Base-by-base conservation (phyloP, 1,140 invertebrate species). In the Drosophila mayri region DNA sequence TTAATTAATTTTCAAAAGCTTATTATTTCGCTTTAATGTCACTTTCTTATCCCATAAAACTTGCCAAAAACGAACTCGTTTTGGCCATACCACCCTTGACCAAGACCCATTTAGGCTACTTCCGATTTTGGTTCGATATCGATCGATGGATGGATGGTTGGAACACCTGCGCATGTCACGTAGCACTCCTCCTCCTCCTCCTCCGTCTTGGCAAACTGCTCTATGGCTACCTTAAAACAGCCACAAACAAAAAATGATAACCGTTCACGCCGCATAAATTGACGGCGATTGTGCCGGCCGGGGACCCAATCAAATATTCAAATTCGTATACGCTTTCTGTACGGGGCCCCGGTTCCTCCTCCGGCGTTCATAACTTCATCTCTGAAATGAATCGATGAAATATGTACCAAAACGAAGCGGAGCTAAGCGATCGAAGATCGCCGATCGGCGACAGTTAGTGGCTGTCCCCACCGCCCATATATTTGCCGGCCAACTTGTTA, bases 201-300 rank as follows among this genome's bases (percentile, higher is more conserved):
- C 46, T 61, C 32, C 32, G 58, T 44, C 40, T 81, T 58, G 64
- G 28, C 73, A 70, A 76, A 58, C 49, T 75, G 66, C 63, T 64
- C 60, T 41, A 76, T 59, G 77, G 78, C 78, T 79, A 77, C 66
- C 62, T 76, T 68, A 70, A 84, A 79, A 65, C 77, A 75, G 71
- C 54, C 77, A 60, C 52, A 3, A 55, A 62, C 63, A 79, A 57
- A 78, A 78, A 70, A 84, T 59, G 65, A 70, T 62, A 90, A 81
- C 85, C 85, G 81, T 90, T 90, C 85, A 90, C 85, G 86, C 81
- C 81, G 76, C 81, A 85, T 90, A 90, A 90, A 90, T 85, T 90
- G 80, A 90, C 64, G 71, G 70, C 64, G 85, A 79, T 81, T 90
- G 86, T 72, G 59, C 49, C 38, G 49, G 49, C 49, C 49, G 43